Percentiles rank a stretch among this genome's conserved stretches.
phyloP scores from a whole-genome alignment of 2,797 vertebrate species.

The Anguilla anguilla region DNA sequence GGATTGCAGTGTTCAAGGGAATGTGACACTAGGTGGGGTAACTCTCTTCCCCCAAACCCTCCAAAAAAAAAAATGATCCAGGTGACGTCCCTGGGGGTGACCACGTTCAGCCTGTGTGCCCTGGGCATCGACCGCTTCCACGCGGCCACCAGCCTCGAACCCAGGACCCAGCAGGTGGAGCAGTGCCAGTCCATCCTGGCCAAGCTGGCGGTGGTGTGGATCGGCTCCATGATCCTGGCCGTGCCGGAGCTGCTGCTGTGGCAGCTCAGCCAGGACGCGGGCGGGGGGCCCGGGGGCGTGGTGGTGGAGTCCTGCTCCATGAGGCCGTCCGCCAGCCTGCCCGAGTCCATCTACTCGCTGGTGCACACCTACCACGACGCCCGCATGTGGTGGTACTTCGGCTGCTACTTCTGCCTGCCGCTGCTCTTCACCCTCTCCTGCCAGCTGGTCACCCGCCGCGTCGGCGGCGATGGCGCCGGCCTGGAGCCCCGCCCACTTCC shows the following conservation, averaged over 20 bases:
- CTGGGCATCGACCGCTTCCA: conserved; percentile 95
- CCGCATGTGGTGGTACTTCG: conserved; percentile 93
- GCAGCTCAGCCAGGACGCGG: conserved; percentile 78
- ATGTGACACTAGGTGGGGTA: background rate
- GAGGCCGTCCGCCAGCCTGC: conserved; percentile 77
- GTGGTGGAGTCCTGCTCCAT: conserved; percentile 80
- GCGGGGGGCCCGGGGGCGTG: conserved; percentile 42
- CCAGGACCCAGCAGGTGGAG: conserved; percentile 76
- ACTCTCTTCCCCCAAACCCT: background rate
- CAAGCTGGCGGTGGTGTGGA: conserved; percentile 91
- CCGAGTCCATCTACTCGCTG: conserved; percentile 83
- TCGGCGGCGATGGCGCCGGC: conserved; percentile 53
- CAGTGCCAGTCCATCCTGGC: conserved; percentile 88
- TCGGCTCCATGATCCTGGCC: conserved; percentile 87
- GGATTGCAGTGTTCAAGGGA: background rate
- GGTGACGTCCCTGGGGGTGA: conserved; percentile 90
- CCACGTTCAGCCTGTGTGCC: conserved; percentile 94
- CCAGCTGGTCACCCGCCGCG: conserved; percentile 84
- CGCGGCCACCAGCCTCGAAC: conserved; percentile 77
- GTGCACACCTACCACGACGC: conserved; percentile 92
- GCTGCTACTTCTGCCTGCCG: conserved; percentile 94
- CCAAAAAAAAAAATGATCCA: conserved; percentile 48
- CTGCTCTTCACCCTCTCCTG: conserved; percentile 90
- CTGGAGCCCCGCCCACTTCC: conserved; percentile 48
- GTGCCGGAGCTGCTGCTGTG: conserved; percentile 88